These are phyloP conservation scores for Psilopsiagon aurifrons DNA, from an alignment of 2,113 vertebrate genomes.

Conservation along the genomic window DNA sequence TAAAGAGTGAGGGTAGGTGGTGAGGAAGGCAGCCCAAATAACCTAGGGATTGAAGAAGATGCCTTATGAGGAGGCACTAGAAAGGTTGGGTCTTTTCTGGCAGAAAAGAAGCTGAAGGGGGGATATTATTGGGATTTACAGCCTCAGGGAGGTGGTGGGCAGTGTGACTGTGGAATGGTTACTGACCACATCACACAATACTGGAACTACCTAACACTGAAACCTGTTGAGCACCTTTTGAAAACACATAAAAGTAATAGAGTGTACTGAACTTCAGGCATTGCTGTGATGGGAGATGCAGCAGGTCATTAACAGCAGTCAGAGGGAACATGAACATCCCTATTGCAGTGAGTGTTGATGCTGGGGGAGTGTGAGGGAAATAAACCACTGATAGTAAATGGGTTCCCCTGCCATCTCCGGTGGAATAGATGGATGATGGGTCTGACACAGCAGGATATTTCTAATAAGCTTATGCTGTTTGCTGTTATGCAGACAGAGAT, in stretches of 20 bases:
- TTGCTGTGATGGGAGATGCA: neutral
- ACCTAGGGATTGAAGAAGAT: neutral
- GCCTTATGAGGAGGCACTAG: neutral
- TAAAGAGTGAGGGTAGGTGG: neutral
- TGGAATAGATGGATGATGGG: neutral
- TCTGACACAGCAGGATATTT: conserved; percentile 8
- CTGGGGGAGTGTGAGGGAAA: neutral
- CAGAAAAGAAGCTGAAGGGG: neutral
- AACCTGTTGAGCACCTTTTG: neutral
- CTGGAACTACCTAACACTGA: neutral
- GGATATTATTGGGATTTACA: neutral
- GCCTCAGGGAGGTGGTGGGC: neutral
- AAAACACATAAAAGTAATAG: neutral
- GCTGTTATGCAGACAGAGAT: neutral
- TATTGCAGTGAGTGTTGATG: neutral
- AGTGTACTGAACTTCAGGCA: neutral
- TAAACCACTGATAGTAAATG: neutral
- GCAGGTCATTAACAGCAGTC: neutral
- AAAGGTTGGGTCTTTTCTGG: neutral
- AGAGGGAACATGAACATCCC: neutral
- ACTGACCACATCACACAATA: neutral
- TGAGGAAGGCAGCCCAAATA: neutral
- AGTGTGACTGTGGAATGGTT: neutral
- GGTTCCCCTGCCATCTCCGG: neutral
- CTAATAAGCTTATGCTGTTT: neutral